Evolutionary conservation across 2,888 invertebrate species (phyloP).

Genomic region (Eristalinus sepulchralis): DNA sequence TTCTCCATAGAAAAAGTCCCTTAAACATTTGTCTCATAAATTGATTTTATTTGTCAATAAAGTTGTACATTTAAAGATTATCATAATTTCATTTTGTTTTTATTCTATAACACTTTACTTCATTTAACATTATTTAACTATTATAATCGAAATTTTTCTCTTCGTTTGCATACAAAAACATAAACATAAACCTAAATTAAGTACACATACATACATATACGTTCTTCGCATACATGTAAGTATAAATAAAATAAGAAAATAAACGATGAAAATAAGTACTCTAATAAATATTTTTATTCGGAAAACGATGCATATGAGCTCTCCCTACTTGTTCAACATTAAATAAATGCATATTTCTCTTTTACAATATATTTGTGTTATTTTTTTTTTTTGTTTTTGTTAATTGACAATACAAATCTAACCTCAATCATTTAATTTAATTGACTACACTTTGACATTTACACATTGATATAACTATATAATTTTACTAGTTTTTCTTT

Average conservation of each 20-base stretch:
- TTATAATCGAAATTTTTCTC: conserved; percentile 29
- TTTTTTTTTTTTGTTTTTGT: conserved; percentile 18
- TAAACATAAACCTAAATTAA: conserved; percentile 59
- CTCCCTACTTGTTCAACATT: conserved; percentile 45
- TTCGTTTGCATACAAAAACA: conserved; percentile 26
- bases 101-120: conserved; percentile 31
- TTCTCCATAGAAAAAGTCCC: not conserved
- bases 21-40: conserved; percentile 31
- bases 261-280: conserved; percentile 62
- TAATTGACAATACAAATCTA: conserved; percentile 70
- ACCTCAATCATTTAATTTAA: conserved; percentile 53
- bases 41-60: conserved; percentile 65
- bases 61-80: conserved; percentile 65
- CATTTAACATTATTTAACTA: conserved; percentile 45
- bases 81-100: conserved; percentile 20
- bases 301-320: conserved; percentile 3
- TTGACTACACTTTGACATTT: conserved; percentile 70
- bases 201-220: conserved; percentile 46
- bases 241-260: conserved; percentile 13
- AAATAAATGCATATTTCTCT: conserved; percentile 59
- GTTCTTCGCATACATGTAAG: conserved; percentile 1
- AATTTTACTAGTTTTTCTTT: conserved; percentile 14
- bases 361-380: not conserved
- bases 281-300: conserved; percentile 39
- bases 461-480: conserved; percentile 57